Evolutionary conservation across 1,140 invertebrate species (phyloP).

Genomic region (Dendrolimus kikuchii): DNA sequence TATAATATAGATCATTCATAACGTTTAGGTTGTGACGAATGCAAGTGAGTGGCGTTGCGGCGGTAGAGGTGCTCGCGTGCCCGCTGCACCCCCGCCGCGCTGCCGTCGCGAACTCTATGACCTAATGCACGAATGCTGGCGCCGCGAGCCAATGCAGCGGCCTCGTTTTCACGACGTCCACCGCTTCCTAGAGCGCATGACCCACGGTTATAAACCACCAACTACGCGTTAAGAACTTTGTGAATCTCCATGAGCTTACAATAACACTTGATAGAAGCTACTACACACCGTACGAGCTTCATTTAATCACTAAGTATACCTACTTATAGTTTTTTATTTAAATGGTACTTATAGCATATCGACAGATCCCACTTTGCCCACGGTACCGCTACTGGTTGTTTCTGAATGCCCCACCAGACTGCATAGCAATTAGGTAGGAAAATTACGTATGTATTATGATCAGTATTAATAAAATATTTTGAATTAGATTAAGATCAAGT

Average conservation of each 20-base stretch:
- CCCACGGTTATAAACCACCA: constrained; percentile 83
- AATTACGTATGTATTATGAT: constrained; percentile 45
- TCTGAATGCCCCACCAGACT: constrained; percentile 38
- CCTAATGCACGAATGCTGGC: constrained; percentile 96
- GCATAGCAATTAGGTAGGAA: constrained; percentile 36
- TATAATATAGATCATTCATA: background rate
- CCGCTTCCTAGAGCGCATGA: constrained; percentile 92
- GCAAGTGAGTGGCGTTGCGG: constrained; percentile 77
- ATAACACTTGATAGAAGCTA: constrained; percentile 11
- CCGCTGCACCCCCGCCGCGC: constrained; percentile 84
- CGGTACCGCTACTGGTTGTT: background rate
- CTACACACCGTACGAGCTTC: constrained; percentile 26
- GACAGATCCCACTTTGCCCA: background rate
- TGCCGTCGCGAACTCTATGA: constrained; percentile 94
- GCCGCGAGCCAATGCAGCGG: constrained; percentile 85
- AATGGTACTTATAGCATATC: constrained; percentile 8
- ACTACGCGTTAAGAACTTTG: constrained; percentile 25
- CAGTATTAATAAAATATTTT: constrained; percentile 37
- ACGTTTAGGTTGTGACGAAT: constrained; percentile 78
- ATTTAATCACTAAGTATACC: constrained; percentile 9
- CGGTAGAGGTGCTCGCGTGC: constrained; percentile 46
- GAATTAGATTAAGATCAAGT: constrained; percentile 24
- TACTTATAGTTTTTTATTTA: constrained; percentile 17
- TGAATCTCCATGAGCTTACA: background rate
- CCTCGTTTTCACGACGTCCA: constrained; percentile 94